Conservation (phyloP, 2,113 vertebrate species). For the Cyphotilapia sp. region DNA sequence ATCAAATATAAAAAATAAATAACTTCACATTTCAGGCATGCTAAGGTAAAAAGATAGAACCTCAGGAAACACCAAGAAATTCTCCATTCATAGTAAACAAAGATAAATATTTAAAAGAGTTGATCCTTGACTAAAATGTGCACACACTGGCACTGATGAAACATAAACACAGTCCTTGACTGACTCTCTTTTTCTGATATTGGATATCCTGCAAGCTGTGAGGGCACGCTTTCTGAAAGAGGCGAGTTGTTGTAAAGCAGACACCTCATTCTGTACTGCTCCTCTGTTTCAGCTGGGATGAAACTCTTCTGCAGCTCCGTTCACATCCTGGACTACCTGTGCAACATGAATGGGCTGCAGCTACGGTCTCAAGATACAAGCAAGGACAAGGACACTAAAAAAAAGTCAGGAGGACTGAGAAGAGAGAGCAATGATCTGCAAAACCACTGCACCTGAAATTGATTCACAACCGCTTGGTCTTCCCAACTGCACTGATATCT, state of each 20-base stretch:
- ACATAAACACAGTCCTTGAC: not conserved
- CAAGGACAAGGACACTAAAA: not conserved
- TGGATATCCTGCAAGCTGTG: accelerated
- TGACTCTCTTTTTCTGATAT: not conserved
- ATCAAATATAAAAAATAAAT: not conserved
- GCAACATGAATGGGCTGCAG: not conserved
- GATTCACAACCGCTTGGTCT: not conserved
- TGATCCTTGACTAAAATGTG: not conserved
- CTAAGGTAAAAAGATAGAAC: not conserved
- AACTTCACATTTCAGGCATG: not conserved
- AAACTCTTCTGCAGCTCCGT: not conserved
- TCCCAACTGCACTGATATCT: accelerated
- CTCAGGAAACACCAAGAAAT: not conserved
- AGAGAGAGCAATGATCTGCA: not conserved
- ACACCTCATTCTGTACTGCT: not conserved
- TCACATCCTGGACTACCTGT: not conserved
- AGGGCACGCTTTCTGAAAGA: not conserved
- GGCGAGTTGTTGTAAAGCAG: not conserved
- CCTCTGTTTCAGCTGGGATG: not conserved
- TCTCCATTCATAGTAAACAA: not conserved
- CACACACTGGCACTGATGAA: not conserved
- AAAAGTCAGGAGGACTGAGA: not conserved
- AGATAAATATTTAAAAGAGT: not conserved
- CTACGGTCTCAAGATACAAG: not conserved
- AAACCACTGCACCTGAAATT: not conserved